phyloP scores from a whole-genome alignment of 2,797 vertebrate genomes.

The Cygnus olor region DNA sequence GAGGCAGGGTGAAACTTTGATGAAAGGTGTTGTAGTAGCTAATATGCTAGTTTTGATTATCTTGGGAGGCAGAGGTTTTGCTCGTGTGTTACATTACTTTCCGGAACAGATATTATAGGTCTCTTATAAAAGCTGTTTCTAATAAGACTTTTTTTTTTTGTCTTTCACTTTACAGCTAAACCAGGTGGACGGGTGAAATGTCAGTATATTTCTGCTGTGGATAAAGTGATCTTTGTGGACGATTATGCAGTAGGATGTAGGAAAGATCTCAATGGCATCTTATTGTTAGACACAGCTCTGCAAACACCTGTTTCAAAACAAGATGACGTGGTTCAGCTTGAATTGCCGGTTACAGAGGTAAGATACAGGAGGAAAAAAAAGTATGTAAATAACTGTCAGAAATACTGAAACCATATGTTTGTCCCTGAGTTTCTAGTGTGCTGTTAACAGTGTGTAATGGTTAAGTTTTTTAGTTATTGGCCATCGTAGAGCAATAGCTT shows the following conservation, averaged over 20 bases:
- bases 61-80: not conserved
- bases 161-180: constrained; percentile 84
- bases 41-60: not conserved
- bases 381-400: not conserved
- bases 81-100: not conserved
- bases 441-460: not conserved
- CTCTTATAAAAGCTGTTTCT: not conserved
- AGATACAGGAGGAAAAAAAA: constrained; percentile 19
- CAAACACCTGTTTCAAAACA: constrained; percentile 96
- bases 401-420: not conserved
- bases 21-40: not conserved
- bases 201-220: constrained; percentile 98
- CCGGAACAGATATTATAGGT: not conserved
- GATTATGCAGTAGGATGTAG: constrained; percentile 98
- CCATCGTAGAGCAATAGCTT: not conserved
- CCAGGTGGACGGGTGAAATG: constrained; percentile 95
- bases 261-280: constrained; percentile 98
- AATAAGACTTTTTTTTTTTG: not conserved
- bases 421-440: not conserved
- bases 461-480: not conserved
- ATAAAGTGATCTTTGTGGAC: constrained; percentile 99
- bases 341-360: constrained; percentile 98
- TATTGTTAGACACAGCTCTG: constrained; percentile 96
- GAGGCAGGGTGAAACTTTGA: not conserved
- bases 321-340: constrained; percentile 97